Evolutionary conservation across 2,797 vertebrate species (phyloP).

Genomic region (Eulemur coronatus): DNA sequence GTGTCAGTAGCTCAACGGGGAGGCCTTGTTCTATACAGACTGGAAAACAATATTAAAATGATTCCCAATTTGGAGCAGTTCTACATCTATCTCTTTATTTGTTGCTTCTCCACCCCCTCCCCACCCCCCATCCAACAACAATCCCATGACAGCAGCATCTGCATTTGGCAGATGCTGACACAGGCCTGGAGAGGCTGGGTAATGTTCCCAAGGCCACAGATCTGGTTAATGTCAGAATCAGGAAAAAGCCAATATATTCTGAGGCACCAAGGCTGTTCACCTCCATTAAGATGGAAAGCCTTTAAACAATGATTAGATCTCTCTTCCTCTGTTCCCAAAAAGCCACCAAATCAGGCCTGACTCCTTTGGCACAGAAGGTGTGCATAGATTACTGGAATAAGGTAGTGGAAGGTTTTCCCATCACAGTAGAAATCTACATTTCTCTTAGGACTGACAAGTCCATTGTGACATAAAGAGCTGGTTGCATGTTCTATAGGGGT

Average conservation of each 20-base stretch:
- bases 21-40: background rate
- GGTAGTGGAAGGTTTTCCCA: background rate
- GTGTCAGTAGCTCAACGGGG: background rate
- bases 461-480: background rate
- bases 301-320: background rate
- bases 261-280: background rate
- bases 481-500: background rate
- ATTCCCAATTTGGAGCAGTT: background rate
- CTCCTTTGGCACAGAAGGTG: background rate
- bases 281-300: background rate
- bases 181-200: background rate
- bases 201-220: background rate
- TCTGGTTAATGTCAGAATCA: background rate
- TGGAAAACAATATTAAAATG: background rate
- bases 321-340: background rate
- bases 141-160: background rate
- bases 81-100: background rate
- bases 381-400: background rate
- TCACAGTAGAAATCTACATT: background rate
- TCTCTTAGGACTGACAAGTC: background rate
- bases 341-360: background rate
- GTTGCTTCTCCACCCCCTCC: background rate
- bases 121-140: background rate
- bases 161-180: background rate
- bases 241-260: background rate